These are phyloP conservation scores for Taphrorychus bicolor DNA, from an alignment of 2,888 invertebrate genomes.

Conservation along the genomic window DNA sequence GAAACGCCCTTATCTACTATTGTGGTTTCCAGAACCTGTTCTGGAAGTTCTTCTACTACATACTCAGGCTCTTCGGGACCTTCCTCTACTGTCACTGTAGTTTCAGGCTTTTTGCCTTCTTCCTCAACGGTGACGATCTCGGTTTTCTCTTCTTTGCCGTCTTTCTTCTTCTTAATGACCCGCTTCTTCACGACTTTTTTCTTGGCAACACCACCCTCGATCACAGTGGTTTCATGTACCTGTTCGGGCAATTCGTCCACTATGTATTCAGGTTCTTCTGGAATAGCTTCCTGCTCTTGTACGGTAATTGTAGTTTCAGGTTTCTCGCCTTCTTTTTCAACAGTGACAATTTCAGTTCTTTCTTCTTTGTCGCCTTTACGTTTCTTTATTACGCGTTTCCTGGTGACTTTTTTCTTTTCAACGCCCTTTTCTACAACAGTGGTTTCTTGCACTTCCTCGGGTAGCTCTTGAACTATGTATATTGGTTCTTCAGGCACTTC, in stretches of 20 bases:
- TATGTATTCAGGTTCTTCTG: constrained; percentile 33
- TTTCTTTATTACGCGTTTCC: constrained; percentile 54
- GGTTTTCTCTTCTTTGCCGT: constrained; percentile 57
- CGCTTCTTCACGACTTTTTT: constrained; percentile 50
- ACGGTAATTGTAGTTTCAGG: constrained; percentile 44
- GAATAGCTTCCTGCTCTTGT: constrained; percentile 49
- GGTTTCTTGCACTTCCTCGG: constrained; percentile 40
- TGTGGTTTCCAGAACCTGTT: constrained; percentile 53
- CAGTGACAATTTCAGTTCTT: constrained; percentile 54
- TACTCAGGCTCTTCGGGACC: constrained; percentile 49
- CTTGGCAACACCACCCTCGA: constrained; percentile 44
- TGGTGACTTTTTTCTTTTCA: constrained; percentile 48
- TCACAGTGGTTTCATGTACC: constrained; percentile 45
- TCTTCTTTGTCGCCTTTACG: constrained; percentile 57
- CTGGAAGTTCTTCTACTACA: constrained; percentile 45
- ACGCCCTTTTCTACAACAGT: constrained; percentile 46
- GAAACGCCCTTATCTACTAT: constrained; percentile 54
- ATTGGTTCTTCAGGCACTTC: constrained; percentile 26
- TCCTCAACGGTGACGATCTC: constrained; percentile 57
- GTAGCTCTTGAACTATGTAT: constrained; percentile 41
- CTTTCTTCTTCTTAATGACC: constrained; percentile 55
- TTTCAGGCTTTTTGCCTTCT: constrained; percentile 59
- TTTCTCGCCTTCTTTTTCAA: constrained; percentile 39
- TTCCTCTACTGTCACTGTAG: constrained; percentile 55
- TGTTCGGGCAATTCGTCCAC: constrained; percentile 49